phyloP scores from a whole-genome alignment of 92 coral and sea anemone genomes.

The Isaurus tuberculatus region DNA sequence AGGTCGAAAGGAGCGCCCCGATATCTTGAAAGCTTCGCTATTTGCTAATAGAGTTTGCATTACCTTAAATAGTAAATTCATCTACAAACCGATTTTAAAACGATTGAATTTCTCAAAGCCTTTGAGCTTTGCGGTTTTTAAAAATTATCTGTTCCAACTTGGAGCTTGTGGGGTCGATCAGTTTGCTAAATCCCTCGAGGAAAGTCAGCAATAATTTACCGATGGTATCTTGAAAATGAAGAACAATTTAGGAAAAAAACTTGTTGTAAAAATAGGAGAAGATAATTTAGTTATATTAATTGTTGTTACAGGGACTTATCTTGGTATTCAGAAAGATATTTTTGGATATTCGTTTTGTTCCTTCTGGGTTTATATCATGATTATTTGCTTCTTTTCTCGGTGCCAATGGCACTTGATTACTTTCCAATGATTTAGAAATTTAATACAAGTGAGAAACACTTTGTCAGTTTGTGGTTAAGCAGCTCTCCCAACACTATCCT shows the following conservation, averaged over 20 bases:
- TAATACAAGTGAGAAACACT: too few species aligned
- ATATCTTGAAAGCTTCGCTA: background rate
- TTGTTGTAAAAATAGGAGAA: too few species aligned
- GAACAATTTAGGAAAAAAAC: too few species aligned
- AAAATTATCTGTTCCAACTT: background rate
- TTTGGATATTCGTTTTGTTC: background rate
- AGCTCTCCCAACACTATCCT: too few species aligned
- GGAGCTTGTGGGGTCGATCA: background rate
- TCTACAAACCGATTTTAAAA: background rate
- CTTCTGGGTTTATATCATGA: background rate
- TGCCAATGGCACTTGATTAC: background rate
- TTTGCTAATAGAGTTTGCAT: background rate
- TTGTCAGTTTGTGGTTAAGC: too few species aligned
- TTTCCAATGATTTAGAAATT: too few species aligned
- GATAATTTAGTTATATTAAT: background rate
- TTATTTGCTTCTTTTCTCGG: background rate
- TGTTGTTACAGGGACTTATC: background rate
- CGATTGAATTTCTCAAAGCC: background rate
- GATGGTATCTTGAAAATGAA: background rate
- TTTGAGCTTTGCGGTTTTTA: background rate
- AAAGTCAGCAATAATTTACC: background rate
- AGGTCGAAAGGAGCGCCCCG: background rate
- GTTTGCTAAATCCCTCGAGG: slow-evolving; percentile 3
- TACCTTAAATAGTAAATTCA: background rate
- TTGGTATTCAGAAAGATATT: background rate